These are phyloP conservation scores for Penaeus indicus DNA, from an alignment of 1,140 invertebrate genomes.

Conservation along the genomic window DNA sequence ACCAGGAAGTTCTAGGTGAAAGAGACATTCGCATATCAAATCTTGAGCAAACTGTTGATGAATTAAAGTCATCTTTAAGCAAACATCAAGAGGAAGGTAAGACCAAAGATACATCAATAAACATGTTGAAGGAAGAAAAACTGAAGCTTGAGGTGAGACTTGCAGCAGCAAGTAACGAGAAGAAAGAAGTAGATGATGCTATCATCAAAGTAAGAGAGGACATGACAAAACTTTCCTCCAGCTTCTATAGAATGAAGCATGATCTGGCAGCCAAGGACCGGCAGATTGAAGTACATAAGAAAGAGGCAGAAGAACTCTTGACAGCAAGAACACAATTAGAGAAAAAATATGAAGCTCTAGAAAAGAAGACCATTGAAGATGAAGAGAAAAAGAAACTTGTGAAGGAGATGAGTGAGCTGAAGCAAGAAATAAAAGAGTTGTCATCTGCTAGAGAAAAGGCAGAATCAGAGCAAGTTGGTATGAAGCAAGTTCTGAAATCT, in stretches of 20 bases:
- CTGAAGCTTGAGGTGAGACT: conserved; percentile 46
- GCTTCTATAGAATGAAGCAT: conserved; percentile 62
- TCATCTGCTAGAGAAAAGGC: conserved; percentile 9
- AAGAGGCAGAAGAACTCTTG: conserved; percentile 18
- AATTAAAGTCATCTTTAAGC: conserved; percentile 6
- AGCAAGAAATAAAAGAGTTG: conserved; percentile 8
- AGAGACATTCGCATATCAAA: conserved; percentile 46
- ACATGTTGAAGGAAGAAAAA: conserved; percentile 57
- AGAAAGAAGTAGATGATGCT: conserved; percentile 63
- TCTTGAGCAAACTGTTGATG: conserved; percentile 39
- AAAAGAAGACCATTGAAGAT: conserved; percentile 27
- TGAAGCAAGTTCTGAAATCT: background rate
- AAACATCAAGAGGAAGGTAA: conserved; percentile 37
- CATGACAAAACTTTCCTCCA: conserved; percentile 56
- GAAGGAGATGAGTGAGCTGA: conserved; percentile 27
- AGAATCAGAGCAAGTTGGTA: conserved; percentile 6
- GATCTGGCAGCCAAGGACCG: conserved; percentile 61
- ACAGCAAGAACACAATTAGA: conserved; percentile 7
- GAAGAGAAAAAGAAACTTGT: conserved; percentile 35
- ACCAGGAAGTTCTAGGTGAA: conserved; percentile 47
- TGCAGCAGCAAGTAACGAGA: conserved; percentile 43
- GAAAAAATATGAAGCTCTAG: conserved; percentile 40
- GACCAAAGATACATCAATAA: conserved; percentile 21
- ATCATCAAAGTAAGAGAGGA: conserved; percentile 60
- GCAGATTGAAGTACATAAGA: conserved; percentile 40